Evolutionary conservation across 2,113 vertebrate species (phyloP), one percentile per base, ranked within the genome.

Genomic region (Alethe castanea): DNA sequence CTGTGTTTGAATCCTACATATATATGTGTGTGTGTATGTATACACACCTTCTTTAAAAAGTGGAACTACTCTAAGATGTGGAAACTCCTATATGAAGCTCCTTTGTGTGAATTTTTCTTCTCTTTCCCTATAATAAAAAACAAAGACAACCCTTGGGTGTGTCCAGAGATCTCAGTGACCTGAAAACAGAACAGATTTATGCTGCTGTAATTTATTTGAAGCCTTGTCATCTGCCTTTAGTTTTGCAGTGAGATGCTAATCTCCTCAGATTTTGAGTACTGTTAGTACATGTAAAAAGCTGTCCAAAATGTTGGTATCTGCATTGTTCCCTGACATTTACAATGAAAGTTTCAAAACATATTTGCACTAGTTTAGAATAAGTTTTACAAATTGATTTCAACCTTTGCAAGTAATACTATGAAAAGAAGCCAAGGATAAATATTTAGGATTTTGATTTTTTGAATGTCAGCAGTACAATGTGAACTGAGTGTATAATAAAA

Each of bases 251-350:
- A 97, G 95, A 94, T 93, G 94, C 85, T 97, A 97, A 97, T 97
- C 97, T 97, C 95, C 92, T 96, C 96, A 97, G 96, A 91, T 96
- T 96, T 97, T 97, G 95, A 97, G 95, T 91, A 90, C 95, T 94
- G 97, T 97, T 97, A 96, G 97, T 94, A 93, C 97, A 96, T 83
- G 96, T 81, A 97, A 97, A 97, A 98, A 97, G 95, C 96, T 97
- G 97, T 98, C 97, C 88, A 94, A 96, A 98, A 88, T 85, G 88
- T 97, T 97, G 95, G 93, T 96, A 97, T 91, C 95, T 90, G 81
- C 91, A 24, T 96, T 96, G 91, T 95, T 96, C 94, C 88, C 85
- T 95, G 96, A 97, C 86, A 95, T 94, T 96, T 95, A 96, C 93
- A 96, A 95, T 96, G 94, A 96, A 95, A 70, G 88, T 96, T 97